Conservation (phyloP, 35 echinoderm and acorn worm genomes). For the Eucidaris tribuloides region DNA sequence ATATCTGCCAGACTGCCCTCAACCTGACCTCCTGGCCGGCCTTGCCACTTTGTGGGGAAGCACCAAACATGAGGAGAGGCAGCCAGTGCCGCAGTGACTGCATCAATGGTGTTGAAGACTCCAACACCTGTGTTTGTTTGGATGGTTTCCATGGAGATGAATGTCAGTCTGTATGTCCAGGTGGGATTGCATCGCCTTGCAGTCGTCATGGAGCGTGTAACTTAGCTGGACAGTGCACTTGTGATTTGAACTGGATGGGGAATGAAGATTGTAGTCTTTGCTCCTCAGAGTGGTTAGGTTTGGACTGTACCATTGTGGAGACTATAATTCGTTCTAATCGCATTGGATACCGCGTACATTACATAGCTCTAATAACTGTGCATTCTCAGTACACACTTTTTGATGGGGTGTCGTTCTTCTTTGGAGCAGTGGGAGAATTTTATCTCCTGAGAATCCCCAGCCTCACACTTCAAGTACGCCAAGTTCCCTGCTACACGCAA, state of each 20-base stretch:
- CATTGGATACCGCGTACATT: neutral
- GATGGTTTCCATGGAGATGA: constrained; percentile 58
- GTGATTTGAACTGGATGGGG: constrained; percentile 82
- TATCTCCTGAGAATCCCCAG: constrained; percentile 45
- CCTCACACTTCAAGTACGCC: constrained; percentile 55
- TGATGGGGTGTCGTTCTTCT: constrained; percentile 62
- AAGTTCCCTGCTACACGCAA: constrained; percentile 67
- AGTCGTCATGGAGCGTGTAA: constrained; percentile 58
- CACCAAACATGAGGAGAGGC: constrained; percentile 49
- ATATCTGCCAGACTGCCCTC: constrained; percentile 65
- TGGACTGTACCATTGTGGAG: constrained; percentile 62
- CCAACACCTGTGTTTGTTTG: constrained; percentile 40
- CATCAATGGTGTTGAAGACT: constrained; percentile 46
- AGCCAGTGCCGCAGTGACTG: constrained; percentile 68
- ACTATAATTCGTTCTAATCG: neutral
- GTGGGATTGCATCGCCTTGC: constrained; percentile 50
- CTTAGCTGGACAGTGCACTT: constrained; percentile 33
- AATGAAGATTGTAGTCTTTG: constrained; percentile 53
- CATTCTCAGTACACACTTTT: constrained; percentile 67
- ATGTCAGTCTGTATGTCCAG: constrained; percentile 64
- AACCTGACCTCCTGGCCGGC: constrained; percentile 74
- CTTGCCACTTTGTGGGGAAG: constrained; percentile 57
- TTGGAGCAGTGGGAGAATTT: constrained; percentile 74
- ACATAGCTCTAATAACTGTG: constrained; percentile 32
- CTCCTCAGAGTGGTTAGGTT: constrained; percentile 50